phyloP scores from a whole-genome alignment of 2,797 vertebrate species.

The Chrysocyon brachyurus region DNA sequence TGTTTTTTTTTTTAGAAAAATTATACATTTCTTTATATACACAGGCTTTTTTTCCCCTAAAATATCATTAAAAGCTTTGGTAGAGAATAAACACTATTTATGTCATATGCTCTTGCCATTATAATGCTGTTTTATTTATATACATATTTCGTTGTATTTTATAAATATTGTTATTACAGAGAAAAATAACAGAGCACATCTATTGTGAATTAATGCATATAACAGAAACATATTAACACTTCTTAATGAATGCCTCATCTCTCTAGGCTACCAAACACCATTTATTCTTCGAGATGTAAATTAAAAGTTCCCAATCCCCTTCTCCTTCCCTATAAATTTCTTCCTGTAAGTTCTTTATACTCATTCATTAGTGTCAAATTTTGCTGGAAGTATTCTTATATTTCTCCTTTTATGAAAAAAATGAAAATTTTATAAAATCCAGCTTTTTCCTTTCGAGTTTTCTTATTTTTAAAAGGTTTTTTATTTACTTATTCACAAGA shows the following conservation, averaged over 20 bases:
- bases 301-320: background rate
- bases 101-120: background rate
- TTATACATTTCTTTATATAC: background rate
- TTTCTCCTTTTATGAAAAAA: background rate
- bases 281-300: background rate
- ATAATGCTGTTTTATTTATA: slow-evolving; percentile 22
- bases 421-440: background rate
- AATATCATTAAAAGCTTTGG: background rate
- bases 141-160: background rate
- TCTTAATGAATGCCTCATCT: background rate
- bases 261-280: background rate
- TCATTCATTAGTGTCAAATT: background rate
- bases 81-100: background rate
- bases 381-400: background rate
- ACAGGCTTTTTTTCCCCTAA: background rate
- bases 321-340: background rate
- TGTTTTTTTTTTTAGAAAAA: background rate
- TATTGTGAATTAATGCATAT: background rate
- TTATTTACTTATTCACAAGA: no score
- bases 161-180: background rate
- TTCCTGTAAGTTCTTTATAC: background rate
- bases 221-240: background rate
- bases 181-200: background rate
- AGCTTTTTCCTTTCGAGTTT: background rate
- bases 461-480: no score